Percentiles rank a stretch among this genome's conserved stretches.
These are phyloP conservation scores for Potorous gilbertii DNA, from an alignment of 2,797 vertebrate species.

Conservation along the genomic window DNA sequence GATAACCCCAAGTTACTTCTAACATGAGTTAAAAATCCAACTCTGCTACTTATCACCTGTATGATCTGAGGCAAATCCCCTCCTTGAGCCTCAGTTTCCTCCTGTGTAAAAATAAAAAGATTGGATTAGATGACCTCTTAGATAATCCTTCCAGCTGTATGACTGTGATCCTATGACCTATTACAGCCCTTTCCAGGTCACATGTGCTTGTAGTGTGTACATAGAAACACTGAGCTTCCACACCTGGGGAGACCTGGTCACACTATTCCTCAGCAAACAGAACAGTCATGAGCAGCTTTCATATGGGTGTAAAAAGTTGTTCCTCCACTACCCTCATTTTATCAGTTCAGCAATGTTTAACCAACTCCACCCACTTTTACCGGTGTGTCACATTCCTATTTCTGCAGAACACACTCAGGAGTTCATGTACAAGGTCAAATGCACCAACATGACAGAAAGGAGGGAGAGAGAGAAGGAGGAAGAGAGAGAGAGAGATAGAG, in stretches of 20 bases:
- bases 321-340: slow-evolving; percentile 38
- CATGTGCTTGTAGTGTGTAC: not conserved
- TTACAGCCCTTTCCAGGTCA: not conserved
- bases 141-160: not conserved
- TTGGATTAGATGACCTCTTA: not conserved
- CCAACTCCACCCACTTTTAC: not conserved
- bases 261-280: slow-evolving; percentile 11
- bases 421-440: not conserved
- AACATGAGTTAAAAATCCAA: not conserved
- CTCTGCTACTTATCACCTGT: not conserved
- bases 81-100: not conserved
- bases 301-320: slow-evolving; percentile 18
- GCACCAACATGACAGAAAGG: not conserved
- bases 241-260: not conserved
- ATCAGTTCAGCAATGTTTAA: slow-evolving; percentile 36
- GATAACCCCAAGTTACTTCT: not conserved
- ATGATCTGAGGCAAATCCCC: not conserved
- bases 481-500: not conserved
- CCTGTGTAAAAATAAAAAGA: not conserved
- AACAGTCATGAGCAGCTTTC: slow-evolving; percentile 22
- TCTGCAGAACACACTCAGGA: not conserved
- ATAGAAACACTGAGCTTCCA: not conserved
- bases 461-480: not conserved
- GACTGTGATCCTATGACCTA: not conserved
- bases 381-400: not conserved